Evolutionary conservation across 2,888 invertebrate genomes (phyloP).

Genomic region (Orthosia incerta): DNA sequence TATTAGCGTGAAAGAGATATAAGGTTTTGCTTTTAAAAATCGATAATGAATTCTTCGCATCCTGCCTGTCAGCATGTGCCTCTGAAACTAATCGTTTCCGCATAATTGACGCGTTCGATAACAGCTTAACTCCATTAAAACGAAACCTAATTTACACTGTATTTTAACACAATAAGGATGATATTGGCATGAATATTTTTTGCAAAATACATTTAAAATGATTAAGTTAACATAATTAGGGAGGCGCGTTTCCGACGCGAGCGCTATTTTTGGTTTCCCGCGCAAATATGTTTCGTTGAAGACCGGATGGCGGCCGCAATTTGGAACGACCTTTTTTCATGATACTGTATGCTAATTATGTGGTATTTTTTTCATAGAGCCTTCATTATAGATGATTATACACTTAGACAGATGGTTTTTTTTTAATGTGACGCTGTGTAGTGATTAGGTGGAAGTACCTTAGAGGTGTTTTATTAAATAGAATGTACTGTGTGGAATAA

Average conservation of each 20-base stretch:
- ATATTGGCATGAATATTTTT: constrained; percentile 43
- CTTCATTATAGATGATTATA: constrained; percentile 34
- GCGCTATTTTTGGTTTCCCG: constrained; percentile 85
- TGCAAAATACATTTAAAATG: constrained; percentile 55
- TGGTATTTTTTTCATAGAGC: constrained; percentile 31
- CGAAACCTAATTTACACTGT: constrained; percentile 54
- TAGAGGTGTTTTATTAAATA: neutral
- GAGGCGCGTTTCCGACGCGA: constrained; percentile 83
- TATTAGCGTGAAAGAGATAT: constrained; percentile 63
- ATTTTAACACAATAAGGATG: neutral
- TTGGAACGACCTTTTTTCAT: constrained; percentile 66
- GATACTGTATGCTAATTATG: constrained; percentile 56
- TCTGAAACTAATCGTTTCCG: constrained; percentile 89
- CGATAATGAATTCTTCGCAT: constrained; percentile 87
- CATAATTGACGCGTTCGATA: constrained; percentile 62
- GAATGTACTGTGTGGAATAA: too few species aligned
- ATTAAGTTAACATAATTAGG: constrained; percentile 78
- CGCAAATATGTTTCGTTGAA: constrained; percentile 82
- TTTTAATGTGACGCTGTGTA: neutral
- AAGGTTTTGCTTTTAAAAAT: constrained; percentile 81
- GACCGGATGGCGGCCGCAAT: constrained; percentile 74
- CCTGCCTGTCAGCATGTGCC: constrained; percentile 88
- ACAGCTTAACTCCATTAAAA: constrained; percentile 59
- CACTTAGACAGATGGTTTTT: constrained; percentile 4
- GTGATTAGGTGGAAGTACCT: neutral